A percentile compares a stretch with the other conserved stretches of the same genome.
phyloP scores from a whole-genome alignment of 37 sponge, comb jelly and placozoan genomes.

The Aplysina aerophoba region DNA sequence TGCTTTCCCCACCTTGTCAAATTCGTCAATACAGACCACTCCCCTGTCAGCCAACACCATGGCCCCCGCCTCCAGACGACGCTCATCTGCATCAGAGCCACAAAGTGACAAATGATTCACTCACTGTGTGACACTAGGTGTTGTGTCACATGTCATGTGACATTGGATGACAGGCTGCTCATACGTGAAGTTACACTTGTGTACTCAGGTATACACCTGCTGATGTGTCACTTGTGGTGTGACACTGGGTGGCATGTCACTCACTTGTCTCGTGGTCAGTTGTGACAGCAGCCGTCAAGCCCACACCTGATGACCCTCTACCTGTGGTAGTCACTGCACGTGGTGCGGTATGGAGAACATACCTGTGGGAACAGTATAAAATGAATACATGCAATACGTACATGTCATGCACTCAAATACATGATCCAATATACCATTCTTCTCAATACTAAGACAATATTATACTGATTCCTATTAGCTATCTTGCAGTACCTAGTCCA shows the following conservation, averaged over 20 bases:
- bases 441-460: no score
- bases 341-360: constrained; percentile 92
- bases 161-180: neutral
- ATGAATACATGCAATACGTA: neutral
- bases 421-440: no score
- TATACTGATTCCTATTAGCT: neutral
- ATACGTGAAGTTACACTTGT: no score
- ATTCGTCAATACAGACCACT: constrained; percentile 99
- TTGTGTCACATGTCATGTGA: neutral
- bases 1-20: constrained; percentile 87
- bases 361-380: constrained; percentile 49
- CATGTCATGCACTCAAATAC: neutral
- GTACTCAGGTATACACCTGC: no score
- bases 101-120: no score
- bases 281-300: constrained; percentile 98
- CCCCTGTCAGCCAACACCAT: constrained; percentile 99
- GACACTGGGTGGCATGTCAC: neutral
- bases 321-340: constrained; percentile 98
- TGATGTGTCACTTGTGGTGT: no score
- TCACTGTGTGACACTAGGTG: no score
- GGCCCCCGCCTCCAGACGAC: constrained; percentile 93
- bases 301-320: constrained; percentile 96
- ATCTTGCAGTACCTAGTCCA: neutral
- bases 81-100: constrained; percentile 46
- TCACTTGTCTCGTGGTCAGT: constrained; percentile 93